Evolutionary conservation across 1,140 invertebrate species (phyloP).

Genomic region (Trichomalopsis sarcophagae): DNA sequence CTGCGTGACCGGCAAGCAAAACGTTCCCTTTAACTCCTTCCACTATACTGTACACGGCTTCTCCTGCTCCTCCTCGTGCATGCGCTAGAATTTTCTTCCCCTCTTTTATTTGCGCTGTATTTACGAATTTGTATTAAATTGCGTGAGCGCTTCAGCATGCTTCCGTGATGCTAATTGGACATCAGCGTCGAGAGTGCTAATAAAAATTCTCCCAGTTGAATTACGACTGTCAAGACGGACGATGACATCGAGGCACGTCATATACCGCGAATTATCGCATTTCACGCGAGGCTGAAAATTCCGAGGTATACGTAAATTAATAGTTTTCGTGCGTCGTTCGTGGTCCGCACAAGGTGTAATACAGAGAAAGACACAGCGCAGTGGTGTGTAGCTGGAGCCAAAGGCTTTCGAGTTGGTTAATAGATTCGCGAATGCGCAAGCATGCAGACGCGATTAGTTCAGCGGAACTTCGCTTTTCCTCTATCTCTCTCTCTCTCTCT

Average conservation of each 20-base stretch:
- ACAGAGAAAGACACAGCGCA: no score
- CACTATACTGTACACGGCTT: not conserved
- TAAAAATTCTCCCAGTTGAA: no score
- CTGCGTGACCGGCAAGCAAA: slow-evolving; percentile 71
- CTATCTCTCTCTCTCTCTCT: not conserved
- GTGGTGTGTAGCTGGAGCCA: not conserved
- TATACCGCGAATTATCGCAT: no score
- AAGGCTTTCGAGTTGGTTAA: slow-evolving; percentile 10
- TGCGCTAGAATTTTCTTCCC: not conserved
- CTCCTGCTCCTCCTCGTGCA: not conserved
- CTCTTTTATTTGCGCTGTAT: not conserved
- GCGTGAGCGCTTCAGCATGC: no score
- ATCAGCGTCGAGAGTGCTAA: no score
- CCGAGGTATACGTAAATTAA: not conserved
- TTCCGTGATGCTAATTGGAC: not conserved
- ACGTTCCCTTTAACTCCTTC: slow-evolving; percentile 55
- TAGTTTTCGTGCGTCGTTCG: not conserved
- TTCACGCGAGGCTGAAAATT: not conserved
- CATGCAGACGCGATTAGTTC: slow-evolving; percentile 29
- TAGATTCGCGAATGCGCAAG: slow-evolving; percentile 35
- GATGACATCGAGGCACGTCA: no score
- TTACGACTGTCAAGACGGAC: no score
- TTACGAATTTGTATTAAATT: slow-evolving; percentile 1
- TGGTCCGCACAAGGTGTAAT: no score
- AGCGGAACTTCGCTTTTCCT: not conserved